phyloP scores from a whole-genome alignment of 2,113 vertebrate genomes.

The Tragelaphus strepsiceros region DNA sequence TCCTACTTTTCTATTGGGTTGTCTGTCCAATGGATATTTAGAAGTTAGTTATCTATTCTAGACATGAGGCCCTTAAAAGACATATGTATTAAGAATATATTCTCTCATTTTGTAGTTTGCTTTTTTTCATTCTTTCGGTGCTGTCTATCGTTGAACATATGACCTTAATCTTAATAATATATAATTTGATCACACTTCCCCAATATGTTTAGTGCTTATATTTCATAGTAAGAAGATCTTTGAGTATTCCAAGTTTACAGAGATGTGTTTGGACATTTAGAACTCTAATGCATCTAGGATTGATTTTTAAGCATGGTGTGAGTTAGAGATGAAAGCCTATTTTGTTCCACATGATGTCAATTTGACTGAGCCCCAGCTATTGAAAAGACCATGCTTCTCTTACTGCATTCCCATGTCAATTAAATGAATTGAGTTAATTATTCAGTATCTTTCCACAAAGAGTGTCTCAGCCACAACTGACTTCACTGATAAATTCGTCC shows the following conservation, averaged over 20 bases:
- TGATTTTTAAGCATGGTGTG: neutral
- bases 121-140: neutral
- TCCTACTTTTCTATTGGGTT: neutral
- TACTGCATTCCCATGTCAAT: neutral
- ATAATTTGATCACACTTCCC: neutral
- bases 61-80: neutral
- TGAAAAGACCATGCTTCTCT: neutral
- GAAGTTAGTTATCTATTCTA: neutral
- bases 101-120: neutral
- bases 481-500: neutral
- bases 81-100: neutral
- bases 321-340: neutral
- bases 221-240: neutral
- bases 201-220: neutral
- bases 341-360: neutral
- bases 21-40: neutral
- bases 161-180: neutral
- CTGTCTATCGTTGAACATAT: neutral
- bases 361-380: neutral
- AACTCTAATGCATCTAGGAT: neutral
- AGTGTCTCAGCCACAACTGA: neutral
- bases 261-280: neutral
- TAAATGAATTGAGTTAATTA: neutral
- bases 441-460: neutral
- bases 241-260: neutral